Conservation (phyloP, 2,113 vertebrate genomes). For the Philantomba maxwellii region DNA sequence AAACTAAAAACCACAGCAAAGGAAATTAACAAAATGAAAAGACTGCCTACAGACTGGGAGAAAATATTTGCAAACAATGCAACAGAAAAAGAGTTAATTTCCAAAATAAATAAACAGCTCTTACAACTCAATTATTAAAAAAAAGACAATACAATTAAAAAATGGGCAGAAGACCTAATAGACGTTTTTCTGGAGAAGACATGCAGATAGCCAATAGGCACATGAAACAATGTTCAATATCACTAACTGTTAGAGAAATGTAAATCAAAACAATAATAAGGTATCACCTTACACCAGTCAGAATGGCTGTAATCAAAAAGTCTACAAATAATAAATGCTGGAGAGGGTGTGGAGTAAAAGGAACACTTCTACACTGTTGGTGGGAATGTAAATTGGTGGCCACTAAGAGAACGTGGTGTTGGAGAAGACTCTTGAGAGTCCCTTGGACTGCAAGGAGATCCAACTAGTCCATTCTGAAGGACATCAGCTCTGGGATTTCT, state of each 20-base stretch:
- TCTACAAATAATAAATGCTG: background rate
- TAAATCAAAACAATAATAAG: no score
- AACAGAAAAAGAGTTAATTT: background rate
- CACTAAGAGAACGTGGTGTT: background rate
- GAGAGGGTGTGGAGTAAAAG: background rate
- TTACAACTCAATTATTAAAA: background rate
- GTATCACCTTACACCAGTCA: no score
- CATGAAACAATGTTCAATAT: background rate
- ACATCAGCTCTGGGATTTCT: no score
- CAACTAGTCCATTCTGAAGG: no score
- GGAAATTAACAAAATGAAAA: background rate
- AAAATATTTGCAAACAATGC: background rate
- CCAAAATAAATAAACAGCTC: background rate
- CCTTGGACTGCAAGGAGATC: no score
- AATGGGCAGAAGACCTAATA: background rate
- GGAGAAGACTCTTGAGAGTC: no score
- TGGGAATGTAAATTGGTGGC: background rate
- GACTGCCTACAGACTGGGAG: background rate
- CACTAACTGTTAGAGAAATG: no score
- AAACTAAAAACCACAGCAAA: background rate
- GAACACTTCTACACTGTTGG: background rate
- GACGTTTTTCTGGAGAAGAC: background rate
- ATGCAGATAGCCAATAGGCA: background rate
- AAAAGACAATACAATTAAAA: background rate
- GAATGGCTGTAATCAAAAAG: background rate